Evolutionary conservation across 2,113 vertebrate genomes (phyloP).

Genomic region (Tonatia bakeri): DNA sequence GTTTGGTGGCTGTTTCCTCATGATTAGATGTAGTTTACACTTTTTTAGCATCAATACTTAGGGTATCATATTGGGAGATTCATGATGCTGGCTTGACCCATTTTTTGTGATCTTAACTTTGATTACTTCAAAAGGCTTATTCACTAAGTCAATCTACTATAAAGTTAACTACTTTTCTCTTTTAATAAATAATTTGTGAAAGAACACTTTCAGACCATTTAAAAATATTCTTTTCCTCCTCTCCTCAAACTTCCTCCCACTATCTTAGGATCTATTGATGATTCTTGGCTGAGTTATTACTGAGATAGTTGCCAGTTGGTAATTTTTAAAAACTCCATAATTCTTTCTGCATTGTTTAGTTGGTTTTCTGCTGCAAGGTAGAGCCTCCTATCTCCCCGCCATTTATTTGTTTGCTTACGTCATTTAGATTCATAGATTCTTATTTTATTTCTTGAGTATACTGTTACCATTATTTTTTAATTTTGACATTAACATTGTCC

Average conservation of each 20-base stretch:
- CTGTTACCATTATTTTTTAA: not conserved
- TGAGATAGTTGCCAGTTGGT: not conserved
- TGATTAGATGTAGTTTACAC: not conserved
- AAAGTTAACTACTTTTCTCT: not conserved
- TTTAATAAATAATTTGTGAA: slow-evolving; percentile 28
- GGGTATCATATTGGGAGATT: not conserved
- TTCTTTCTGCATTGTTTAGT: not conserved
- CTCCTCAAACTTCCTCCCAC: not conserved
- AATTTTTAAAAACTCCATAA: not conserved
- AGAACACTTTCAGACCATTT: not conserved
- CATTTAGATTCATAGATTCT: slow-evolving; percentile 1
- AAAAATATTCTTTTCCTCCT: slow-evolving; percentile 9
- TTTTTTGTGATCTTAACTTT: slow-evolving; percentile 2
- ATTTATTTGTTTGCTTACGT: not conserved
- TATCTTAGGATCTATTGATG: not conserved
- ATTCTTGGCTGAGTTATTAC: slow-evolving; percentile 20
- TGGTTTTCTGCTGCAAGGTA: not conserved
- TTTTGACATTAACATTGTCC: slow-evolving; percentile 1
- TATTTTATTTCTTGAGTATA: slow-evolving; percentile 6
- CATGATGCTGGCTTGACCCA: not conserved
- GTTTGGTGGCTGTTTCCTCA: not conserved
- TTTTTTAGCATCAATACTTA: slow-evolving; percentile 10
- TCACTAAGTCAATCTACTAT: slow-evolving; percentile 4
- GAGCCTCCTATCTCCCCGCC: not conserved
- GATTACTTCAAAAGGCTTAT: not conserved